A percentile compares a stretch with the other conserved stretches of the same genome.
Evolutionary conservation across 2,888 invertebrate genomes (phyloP).

Genomic region (Epirrhoe alternata): DNA sequence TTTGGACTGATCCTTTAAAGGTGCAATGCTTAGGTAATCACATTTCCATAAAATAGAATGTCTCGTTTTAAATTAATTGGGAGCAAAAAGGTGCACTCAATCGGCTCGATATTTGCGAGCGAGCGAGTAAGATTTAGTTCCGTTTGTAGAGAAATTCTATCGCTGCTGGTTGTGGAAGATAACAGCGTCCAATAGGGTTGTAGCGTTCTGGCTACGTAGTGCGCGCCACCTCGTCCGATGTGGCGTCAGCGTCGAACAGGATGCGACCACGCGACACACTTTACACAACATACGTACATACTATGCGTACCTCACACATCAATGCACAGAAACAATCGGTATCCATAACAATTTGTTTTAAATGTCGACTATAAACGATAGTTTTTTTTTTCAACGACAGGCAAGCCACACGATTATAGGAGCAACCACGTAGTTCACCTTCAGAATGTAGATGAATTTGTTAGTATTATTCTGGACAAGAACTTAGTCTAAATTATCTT

Average conservation of each 20-base stretch:
- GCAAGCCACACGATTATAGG: not conserved
- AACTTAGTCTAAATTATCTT: slow-evolving; percentile 24
- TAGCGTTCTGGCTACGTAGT: slow-evolving; percentile 68
- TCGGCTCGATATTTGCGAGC: slow-evolving; percentile 42
- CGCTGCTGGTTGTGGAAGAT: slow-evolving; percentile 70
- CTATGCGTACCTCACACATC: slow-evolving; percentile 39
- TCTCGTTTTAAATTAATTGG: not conserved
- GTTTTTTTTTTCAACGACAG: slow-evolving; percentile 16
- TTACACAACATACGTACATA: slow-evolving; percentile 45
- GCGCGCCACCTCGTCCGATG: slow-evolving; percentile 76
- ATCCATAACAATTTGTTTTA: slow-evolving; percentile 50
- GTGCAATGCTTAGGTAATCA: not conserved
- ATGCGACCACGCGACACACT: slow-evolving; percentile 75
- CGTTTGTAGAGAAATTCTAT: slow-evolving; percentile 79
- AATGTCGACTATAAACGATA: slow-evolving; percentile 18
- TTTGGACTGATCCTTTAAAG: not conserved
- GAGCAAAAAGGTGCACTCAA: slow-evolving; percentile 7
- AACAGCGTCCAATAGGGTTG: slow-evolving; percentile 77
- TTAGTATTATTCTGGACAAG: slow-evolving; percentile 4
- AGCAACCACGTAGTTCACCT: not conserved
- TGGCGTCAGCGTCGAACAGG: slow-evolving; percentile 78
- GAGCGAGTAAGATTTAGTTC: slow-evolving; percentile 65
- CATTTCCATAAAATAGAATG: not conserved
- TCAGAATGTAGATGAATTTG: slow-evolving; percentile 1
- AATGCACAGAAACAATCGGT: slow-evolving; percentile 51